Percentiles rank a stretch among this genome's conserved stretches.
Evolutionary conservation across 2,888 invertebrate species (phyloP).

Genomic region (Drosophila aldrichi): DNA sequence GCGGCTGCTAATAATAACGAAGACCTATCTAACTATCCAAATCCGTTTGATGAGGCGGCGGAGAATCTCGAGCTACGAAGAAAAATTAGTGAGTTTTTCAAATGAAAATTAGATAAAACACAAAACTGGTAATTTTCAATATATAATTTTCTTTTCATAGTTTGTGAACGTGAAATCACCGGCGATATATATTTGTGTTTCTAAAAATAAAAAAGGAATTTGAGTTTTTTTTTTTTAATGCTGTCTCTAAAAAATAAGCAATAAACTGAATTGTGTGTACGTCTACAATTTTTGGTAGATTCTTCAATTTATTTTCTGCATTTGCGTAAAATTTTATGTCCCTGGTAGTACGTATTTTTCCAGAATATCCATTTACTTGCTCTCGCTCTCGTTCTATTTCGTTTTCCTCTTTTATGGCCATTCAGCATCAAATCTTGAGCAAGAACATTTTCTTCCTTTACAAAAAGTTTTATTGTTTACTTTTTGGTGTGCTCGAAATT

Average conservation of each 20-base stretch:
- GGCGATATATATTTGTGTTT: slow-evolving; percentile 14
- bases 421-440: slow-evolving; percentile 54
- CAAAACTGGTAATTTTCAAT: too few relatives aligned
- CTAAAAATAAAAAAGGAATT: slow-evolving; percentile 4
- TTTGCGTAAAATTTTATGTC: slow-evolving; percentile 48
- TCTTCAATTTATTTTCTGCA: slow-evolving; percentile 52
- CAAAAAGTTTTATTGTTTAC: slow-evolving; percentile 71
- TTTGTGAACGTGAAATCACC: slow-evolving; percentile 11
- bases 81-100: slow-evolving; percentile 23
- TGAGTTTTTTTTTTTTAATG: background rate
- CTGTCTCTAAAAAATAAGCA: slow-evolving; percentile 26
- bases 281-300: slow-evolving; percentile 12
- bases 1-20: too few relatives aligned
- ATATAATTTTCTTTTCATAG: slow-evolving; percentile 9
- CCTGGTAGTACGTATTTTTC: slow-evolving; percentile 24
- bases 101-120: too few relatives aligned
- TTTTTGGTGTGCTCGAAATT: slow-evolving; percentile 64
- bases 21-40: background rate
- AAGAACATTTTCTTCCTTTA: slow-evolving; percentile 30
- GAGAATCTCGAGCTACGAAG: slow-evolving; percentile 7
- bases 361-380: slow-evolving; percentile 40
- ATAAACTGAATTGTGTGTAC: slow-evolving; percentile 43
- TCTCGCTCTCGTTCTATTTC: slow-evolving; percentile 48
- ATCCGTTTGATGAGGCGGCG: background rate
- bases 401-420: slow-evolving; percentile 55